Percentiles rank a stretch among this genome's conserved stretches.
These are phyloP conservation scores for Malurus elegans DNA, from an alignment of 2,113 vertebrate species.

Conservation along the genomic window DNA sequence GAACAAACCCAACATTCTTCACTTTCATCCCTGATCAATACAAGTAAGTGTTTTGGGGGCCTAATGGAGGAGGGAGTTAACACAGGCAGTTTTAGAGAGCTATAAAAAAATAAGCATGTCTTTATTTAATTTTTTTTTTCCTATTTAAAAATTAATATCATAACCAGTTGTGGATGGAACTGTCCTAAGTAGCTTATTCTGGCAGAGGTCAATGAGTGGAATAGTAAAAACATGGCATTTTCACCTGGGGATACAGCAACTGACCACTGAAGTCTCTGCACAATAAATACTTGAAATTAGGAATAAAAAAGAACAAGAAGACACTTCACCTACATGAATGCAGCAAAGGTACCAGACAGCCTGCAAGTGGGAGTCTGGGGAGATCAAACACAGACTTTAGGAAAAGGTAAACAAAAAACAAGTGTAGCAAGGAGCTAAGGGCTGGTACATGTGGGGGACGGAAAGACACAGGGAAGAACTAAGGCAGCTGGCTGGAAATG, in stretches of 20 bases:
- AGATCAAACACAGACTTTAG: neutral
- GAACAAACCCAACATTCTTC: neutral
- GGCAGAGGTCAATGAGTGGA: neutral
- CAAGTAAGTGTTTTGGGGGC: neutral
- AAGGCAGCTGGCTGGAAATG: neutral
- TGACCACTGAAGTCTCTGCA: neutral
- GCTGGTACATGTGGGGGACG: neutral
- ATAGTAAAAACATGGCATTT: neutral
- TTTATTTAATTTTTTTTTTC: neutral
- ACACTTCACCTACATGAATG: neutral
- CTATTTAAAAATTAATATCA: neutral
- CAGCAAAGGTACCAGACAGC: neutral
- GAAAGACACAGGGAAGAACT: neutral
- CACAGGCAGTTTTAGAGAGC: neutral
- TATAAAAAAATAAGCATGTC: neutral
- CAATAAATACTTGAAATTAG: neutral
- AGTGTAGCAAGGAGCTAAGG: neutral
- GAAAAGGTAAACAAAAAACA: neutral
- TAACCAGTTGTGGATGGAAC: neutral
- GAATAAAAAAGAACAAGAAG: neutral
- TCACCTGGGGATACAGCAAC: neutral
- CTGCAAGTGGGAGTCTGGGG: neutral
- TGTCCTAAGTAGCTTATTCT: neutral
- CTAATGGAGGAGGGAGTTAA: neutral
- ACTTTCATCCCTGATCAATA: neutral